Base-by-base conservation (phyloP, 1,140 invertebrate genomes). In the Philotrypesis tridentata region DNA sequence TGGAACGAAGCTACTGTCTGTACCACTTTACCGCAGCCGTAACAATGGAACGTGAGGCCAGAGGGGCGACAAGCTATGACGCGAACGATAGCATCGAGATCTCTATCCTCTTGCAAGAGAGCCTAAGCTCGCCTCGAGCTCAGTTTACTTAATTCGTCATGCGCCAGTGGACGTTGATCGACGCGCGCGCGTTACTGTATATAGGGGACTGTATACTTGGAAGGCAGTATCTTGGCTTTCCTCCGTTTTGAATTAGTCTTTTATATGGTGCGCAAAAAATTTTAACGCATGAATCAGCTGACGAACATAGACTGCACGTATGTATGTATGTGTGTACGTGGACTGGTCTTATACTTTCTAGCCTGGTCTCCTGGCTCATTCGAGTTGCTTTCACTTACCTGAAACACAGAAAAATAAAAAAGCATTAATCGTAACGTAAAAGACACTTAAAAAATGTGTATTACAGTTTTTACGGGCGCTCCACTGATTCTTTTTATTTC, bases 321-420 rank as follows among this genome's bases (percentile, higher is more conserved):
- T n/a, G n/a, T n/a, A n/a, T n/a, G n/a, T n/a, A n/a, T n/a, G n/a
- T n/a, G n/a, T n/a, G n/a, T n/a, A n/a, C n/a, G n/a, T n/a, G n/a
- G n/a, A n/a, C n/a, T n/a, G n/a, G n/a, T n/a, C n/a, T n/a, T n/a
- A n/a, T 55, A 55, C 48, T 55, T 55, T 55, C 48, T n/a, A 55
- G 55, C 21, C 21, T n/a, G 48, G 48, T n/a, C 14, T 14, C 1
- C 17, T 6, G 48, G 21, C 17, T 7, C 5, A 7, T 14, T 43
- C 12, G 17, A n/a, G 63, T 3, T n/a, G 25, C 63, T 65, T 27
- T 75, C 17, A 55, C 73, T 75, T 63, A 75, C 73, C 73, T 75
- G 73, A 17, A 74, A 74, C 43, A 33, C 17, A 55, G 48, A 75
- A 75, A 75, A 63, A 75, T 63, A 37, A 61, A 27, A 23, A n/a